A percentile compares a stretch with the other conserved stretches of the same genome.
Evolutionary conservation across 2,113 vertebrate species (phyloP).

Genomic region (Podarcis muralis): DNA sequence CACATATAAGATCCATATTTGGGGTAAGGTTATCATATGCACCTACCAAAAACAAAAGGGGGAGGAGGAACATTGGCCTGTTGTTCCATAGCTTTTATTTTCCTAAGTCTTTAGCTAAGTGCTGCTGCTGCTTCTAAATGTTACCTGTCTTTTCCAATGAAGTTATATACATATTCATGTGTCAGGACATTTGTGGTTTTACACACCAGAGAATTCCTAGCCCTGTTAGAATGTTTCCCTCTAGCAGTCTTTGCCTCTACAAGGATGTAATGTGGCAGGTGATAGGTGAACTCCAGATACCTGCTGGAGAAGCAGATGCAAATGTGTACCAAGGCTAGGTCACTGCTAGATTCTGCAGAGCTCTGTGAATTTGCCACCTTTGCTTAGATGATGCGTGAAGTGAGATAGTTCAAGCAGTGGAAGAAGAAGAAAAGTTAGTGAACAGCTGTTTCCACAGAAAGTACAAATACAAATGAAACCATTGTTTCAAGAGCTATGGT

Average conservation of each 20-base stretch:
- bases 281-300: conserved; percentile 48
- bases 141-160: conserved; percentile 47
- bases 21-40: too few relatives aligned
- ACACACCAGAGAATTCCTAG: conserved; percentile 43
- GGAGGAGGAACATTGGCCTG: too few relatives aligned
- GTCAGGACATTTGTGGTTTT: conserved; percentile 51
- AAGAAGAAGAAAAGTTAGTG: too few relatives aligned
- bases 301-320: conserved; percentile 43
- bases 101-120: neutral
- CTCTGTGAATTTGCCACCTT: neutral
- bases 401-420: neutral
- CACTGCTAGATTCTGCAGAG: neutral
- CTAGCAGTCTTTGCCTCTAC: conserved; percentile 38
- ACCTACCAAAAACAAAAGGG: too few relatives aligned
- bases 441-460: neutral
- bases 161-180: conserved; percentile 51
- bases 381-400: neutral
- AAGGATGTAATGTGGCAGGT: conserved; percentile 44
- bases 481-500: neutral
- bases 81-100: neutral
- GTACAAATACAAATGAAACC: neutral
- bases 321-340: neutral
- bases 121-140: conserved; percentile 45
- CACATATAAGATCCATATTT: too few relatives aligned
- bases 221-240: conserved; percentile 46